Conservation (phyloP, 2,888 invertebrate species). For the Aromia moschata region DNA sequence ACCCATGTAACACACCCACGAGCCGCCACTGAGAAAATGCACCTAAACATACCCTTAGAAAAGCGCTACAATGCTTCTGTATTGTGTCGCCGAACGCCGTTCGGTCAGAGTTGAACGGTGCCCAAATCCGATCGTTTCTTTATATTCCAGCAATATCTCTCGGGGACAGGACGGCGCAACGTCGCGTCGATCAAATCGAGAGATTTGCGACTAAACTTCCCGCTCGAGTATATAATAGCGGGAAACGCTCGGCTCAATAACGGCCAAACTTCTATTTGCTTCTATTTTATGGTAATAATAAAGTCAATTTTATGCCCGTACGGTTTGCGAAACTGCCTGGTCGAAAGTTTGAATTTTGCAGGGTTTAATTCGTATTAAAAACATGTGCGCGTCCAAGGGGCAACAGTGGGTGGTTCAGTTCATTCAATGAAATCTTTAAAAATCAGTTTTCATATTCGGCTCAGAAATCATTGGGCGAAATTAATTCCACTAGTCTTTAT, state of each 20-base stretch:
- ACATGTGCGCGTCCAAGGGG: too few species aligned
- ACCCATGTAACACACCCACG: too few species aligned
- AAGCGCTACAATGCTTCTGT: constrained; percentile 6
- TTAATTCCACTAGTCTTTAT: too few species aligned
- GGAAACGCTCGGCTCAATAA: constrained; percentile 13
- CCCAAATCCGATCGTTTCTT: constrained; percentile 14
- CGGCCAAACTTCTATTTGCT: constrained; percentile 17
- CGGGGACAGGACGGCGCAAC: constrained; percentile 13
- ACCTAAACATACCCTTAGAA: not conserved
- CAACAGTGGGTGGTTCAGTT: too few species aligned
- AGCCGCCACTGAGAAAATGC: not conserved
- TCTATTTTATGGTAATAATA: constrained; percentile 23
- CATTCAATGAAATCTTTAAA: too few species aligned
- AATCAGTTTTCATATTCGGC: too few species aligned
- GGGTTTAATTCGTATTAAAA: too few species aligned
- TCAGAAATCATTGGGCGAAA: too few species aligned
- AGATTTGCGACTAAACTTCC: constrained; percentile 20
- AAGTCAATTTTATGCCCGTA: constrained; percentile 9
- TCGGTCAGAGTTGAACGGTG: constrained; percentile 12
- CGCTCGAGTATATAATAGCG: constrained; percentile 13
- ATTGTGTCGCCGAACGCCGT: constrained; percentile 8
- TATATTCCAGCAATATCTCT: constrained; percentile 7
- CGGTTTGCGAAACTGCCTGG: not conserved
- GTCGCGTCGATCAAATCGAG: constrained; percentile 24
- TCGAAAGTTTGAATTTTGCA: too few species aligned